Conservation (phyloP, 1,140 invertebrate species). For the Drosophila suzukii region DNA sequence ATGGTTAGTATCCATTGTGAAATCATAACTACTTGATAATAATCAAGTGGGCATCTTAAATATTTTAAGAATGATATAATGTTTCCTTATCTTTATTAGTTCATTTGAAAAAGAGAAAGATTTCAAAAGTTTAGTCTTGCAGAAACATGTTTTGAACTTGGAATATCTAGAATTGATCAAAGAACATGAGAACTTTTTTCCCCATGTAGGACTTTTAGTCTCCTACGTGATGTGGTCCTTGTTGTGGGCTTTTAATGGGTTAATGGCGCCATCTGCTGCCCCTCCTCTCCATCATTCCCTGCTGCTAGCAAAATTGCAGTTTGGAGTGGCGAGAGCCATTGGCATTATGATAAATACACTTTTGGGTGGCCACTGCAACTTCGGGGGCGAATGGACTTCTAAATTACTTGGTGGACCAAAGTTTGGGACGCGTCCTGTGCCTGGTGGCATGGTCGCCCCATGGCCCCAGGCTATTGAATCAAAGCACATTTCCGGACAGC, state of each 20-base stretch:
- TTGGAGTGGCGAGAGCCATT: constrained; percentile 41
- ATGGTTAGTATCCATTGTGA: too few relatives aligned
- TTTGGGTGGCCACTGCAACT: constrained; percentile 51
- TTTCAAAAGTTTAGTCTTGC: too few relatives aligned
- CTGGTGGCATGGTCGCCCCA: constrained; percentile 7
- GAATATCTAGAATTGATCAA: too few relatives aligned
- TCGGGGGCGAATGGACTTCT: constrained; percentile 62
- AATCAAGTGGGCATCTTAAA: too few relatives aligned
- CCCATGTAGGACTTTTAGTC: constrained; percentile 10
- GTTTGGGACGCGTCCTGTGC: constrained; percentile 44
- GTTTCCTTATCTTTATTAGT: too few relatives aligned
- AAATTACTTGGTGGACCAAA: constrained; percentile 65
- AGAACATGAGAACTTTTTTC: neutral
- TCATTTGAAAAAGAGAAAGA: too few relatives aligned
- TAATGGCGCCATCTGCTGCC: constrained; percentile 58
- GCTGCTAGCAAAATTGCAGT: constrained; percentile 33
- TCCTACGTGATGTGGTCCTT: constrained; percentile 68
- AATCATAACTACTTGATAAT: too few relatives aligned
- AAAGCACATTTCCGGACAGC: constrained; percentile 71
- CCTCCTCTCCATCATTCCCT: neutral
- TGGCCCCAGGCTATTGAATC: constrained; percentile 65
- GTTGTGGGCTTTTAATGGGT: constrained; percentile 75
- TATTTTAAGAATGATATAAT: too few relatives aligned
- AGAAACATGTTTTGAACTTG: too few relatives aligned
- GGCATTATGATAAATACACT: constrained; percentile 80